Evolutionary conservation across 2,888 invertebrate species (phyloP), one percentile per base, ranked within the genome.

Genomic region (Orchesella flavescens): DNA sequence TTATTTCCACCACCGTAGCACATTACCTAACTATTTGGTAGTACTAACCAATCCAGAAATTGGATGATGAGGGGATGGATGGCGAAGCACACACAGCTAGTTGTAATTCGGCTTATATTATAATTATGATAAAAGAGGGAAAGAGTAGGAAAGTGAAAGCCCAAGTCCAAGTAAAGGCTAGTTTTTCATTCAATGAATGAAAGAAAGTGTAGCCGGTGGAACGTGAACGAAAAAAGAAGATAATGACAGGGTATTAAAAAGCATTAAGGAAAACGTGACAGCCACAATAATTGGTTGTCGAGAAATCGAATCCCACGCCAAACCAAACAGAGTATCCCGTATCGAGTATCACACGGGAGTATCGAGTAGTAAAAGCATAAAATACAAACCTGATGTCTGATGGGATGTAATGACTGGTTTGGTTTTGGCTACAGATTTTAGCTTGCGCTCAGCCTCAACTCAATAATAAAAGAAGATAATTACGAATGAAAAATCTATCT

Each of bases 131-230:
- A 34, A n/a, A 34, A 34, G 34, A 49, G 49, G n/a, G 2, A n/a
- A n/a, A 46, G 46, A n/a, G n/a, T 55, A 21, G 23, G 44, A 66
- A 44, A 66, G 66, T 66, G 66, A 66, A 66, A 66, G 66, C 66
- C 66, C 66, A 9, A 15, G 17, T 2, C 66, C 66, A 9, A 15
- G 17, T 2, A 49, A 49, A 49, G 10, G 15, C 49, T 49, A 49
- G 49, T 15, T 34, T 21, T 21, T 13, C 12, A 4, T 3, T 63
- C 2, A 5, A 63, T 63, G 12, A 59, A 59, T 17, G 63, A 21
- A 46, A 13, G 46, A 46, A 46, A n/a, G 57, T 17, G 19, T n/a
- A n/a, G n/a, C n/a, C n/a, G n/a, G n/a, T n/a, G n/a, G n/a, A n/a
- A 61, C 19, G 23, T 3, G 17, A 53, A 53, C n/a, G 15, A 53